Base-by-base conservation (phyloP, 1,140 invertebrate genomes). In the Drosophila miranda region DNA sequence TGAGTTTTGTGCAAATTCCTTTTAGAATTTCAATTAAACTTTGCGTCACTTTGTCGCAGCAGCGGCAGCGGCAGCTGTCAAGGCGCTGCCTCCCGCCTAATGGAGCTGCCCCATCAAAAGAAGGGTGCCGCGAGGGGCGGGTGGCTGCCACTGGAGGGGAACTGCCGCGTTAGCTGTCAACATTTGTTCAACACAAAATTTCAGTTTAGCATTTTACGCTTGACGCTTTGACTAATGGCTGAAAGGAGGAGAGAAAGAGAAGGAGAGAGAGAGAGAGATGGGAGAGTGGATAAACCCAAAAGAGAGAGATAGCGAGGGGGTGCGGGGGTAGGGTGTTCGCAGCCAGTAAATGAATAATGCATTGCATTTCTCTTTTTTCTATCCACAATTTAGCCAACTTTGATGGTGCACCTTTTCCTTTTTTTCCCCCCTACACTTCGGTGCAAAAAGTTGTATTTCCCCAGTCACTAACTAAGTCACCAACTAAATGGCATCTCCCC, bases 191-290 rank as follows among this genome's bases (percentile, higher is more conserved):
- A 84, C 81, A 84, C 77, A 81, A 77, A 84, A 84, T 84, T 84
- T 84, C 77, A 86, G 80, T 80, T 84, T 86, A 86, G 80, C 72
- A 84, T 84, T 84, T 84, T 86, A 86, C 81, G 80, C 81, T 76
- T 80, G 79, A 84, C 71, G 79, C 80, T 60, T 75, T 62, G 81
- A 66, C 81, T 83, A 86, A 83, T 80, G 79, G 79, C 43, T 63
- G 71, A 38, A 38, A 38, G 44, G 49, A 41, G 14, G 46, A 42
- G 19, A 41, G 13, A 23, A 21, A 44, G 14, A 41, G 9, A 13
- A 3, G 14, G 16, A 21, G 13, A 43, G n/a, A 13, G n/a, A 9
- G n/a, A 21, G 16, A 16, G 16, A 16, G 16, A 51, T 44, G 28
- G 28, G n/a, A 16, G 1, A 46, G 28, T 26, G 23, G 4, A 26